These are phyloP conservation scores for Agraylea sexmaculata DNA, from an alignment of 1,140 invertebrate genomes.

Conservation along the genomic window DNA sequence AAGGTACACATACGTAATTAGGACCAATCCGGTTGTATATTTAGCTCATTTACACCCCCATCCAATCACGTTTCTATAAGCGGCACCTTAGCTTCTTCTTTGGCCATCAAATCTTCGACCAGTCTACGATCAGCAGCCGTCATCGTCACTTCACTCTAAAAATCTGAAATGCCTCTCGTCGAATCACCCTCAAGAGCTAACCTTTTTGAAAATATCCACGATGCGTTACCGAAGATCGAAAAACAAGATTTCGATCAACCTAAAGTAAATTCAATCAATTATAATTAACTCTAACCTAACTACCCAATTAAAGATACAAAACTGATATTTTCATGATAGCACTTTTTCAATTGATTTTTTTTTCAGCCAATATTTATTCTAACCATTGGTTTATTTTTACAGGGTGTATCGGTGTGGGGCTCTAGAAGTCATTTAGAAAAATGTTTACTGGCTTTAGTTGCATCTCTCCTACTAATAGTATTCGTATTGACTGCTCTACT, in stretches of 20 bases:
- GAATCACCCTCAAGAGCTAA: slow-evolving; percentile 13
- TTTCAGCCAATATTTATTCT: slow-evolving; percentile 5
- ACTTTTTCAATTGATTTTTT: neutral
- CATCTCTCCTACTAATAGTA: slow-evolving; percentile 32
- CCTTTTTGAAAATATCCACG: slow-evolving; percentile 15
- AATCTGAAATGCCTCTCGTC: no score
- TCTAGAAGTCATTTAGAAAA: slow-evolving; percentile 40
- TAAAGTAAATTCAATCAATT: no score
- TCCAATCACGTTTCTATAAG: no score
- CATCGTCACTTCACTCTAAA: no score
- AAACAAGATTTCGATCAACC: no score
- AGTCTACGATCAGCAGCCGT: no score
- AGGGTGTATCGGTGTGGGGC: slow-evolving; percentile 38
- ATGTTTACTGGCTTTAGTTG: slow-evolving; percentile 34
- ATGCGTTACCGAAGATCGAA: no score
- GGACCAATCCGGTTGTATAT: no score
- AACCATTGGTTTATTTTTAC: slow-evolving; percentile 33
- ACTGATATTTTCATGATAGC: slow-evolving; percentile 1
- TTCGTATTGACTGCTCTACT: slow-evolving; percentile 28
- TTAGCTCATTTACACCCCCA: no score
- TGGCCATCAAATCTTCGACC: no score
- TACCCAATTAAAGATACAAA: neutral
- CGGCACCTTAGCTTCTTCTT: no score
- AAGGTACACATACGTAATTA: no score
- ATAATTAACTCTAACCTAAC: slow-evolving; percentile 1